A percentile compares a stretch with the other conserved stretches of the same genome.
Conservation (phyloP, 2,113 vertebrate genomes). For the Empidonax traillii region DNA sequence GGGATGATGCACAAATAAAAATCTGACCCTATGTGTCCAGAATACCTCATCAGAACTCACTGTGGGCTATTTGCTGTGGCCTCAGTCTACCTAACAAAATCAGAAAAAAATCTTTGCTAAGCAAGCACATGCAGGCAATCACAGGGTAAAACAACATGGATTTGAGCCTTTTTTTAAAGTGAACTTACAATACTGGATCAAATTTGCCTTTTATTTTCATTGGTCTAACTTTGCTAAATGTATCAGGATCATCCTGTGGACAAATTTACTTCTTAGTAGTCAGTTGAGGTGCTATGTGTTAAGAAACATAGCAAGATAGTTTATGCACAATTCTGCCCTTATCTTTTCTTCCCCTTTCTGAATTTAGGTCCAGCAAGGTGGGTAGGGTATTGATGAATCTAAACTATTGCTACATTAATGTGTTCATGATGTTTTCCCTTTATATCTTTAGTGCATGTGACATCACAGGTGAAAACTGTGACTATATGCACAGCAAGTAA, state of each 20-base stretch:
- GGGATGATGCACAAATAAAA: slow-evolving; percentile 65
- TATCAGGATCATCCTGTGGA: background rate
- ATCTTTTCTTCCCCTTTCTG: background rate
- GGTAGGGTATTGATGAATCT: background rate
- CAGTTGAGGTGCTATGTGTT: background rate
- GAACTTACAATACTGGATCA: background rate
- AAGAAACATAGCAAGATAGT: background rate
- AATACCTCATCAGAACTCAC: slow-evolving; percentile 52
- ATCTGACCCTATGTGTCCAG: slow-evolving; percentile 18
- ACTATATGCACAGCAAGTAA: background rate
- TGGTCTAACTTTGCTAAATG: background rate
- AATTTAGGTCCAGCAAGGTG: background rate
- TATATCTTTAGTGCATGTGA: background rate
- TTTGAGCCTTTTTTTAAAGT: background rate
- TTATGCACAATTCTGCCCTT: background rate
- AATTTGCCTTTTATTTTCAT: background rate
- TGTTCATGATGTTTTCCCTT: background rate
- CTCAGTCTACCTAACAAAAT: slow-evolving; percentile 31
- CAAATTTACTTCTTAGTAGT: background rate
- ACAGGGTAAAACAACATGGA: background rate
- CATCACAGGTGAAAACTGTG: background rate
- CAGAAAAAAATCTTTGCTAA: background rate
- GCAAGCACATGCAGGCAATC: background rate
- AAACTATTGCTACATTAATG: background rate
- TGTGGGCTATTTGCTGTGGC: background rate